Conservation (phyloP, 2,113 vertebrate genomes). For the Oxygymnocypris stewartii region DNA sequence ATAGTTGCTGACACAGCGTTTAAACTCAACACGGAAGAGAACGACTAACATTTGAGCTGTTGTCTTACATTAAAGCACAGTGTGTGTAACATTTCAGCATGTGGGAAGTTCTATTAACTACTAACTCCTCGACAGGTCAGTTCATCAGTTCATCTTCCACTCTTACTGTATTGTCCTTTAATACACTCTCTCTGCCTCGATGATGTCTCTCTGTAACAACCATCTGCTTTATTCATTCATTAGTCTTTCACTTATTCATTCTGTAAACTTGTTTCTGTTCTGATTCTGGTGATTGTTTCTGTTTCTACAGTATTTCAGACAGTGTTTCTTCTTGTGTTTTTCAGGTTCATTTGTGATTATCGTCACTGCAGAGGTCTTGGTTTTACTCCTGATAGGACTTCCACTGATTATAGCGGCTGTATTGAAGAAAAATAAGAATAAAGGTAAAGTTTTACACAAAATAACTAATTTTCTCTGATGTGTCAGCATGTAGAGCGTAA, state of each 20-base stretch:
- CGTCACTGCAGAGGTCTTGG: background rate
- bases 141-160: too few species aligned
- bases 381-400: background rate
- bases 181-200: too few species aligned
- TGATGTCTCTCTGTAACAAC: too few species aligned
- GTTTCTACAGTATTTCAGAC: background rate
- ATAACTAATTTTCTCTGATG: background rate
- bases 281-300: background rate
- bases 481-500: background rate
- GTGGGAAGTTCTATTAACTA: background rate
- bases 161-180: too few species aligned
- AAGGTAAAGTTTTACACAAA: background rate
- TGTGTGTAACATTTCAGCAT: background rate
- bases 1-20: too few species aligned
- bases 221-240: too few species aligned
- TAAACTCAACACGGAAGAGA: background rate
- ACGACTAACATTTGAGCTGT: background rate
- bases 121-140: too few species aligned
- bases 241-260: background rate
- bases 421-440: background rate
- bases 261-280: background rate
- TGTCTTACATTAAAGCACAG: background rate
- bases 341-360: background rate
- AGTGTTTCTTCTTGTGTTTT: background rate
- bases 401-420: background rate